Conservation (phyloP, 2,113 vertebrate genomes). For the Alouatta palliata region DNA sequence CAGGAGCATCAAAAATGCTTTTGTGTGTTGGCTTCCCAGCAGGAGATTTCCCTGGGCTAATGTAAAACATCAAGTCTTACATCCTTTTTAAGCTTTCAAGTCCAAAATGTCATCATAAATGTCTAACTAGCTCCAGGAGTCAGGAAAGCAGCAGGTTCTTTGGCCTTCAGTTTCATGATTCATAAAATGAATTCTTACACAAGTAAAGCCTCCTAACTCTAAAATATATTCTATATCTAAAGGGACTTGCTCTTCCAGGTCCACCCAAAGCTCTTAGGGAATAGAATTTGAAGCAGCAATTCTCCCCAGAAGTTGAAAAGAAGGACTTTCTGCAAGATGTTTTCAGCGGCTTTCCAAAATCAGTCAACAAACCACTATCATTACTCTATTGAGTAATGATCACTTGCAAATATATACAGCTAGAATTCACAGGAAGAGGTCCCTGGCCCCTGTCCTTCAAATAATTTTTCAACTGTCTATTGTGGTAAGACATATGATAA, state of each 20-base stretch:
- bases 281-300: neutral
- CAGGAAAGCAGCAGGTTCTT: neutral
- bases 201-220: neutral
- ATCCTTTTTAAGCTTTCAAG: slow-evolving; percentile 24
- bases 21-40: neutral
- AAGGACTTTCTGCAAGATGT: neutral
- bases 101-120: slow-evolving; percentile 40
- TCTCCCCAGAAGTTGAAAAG: neutral
- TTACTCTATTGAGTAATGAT: neutral
- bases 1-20: neutral
- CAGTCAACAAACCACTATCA: neutral
- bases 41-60: slow-evolving; percentile 17
- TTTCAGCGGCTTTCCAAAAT: neutral
- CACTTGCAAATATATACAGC: neutral
- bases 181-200: neutral
- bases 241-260: neutral
- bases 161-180: slow-evolving; percentile 32
- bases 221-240: neutral
- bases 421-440: slow-evolving; percentile 17
- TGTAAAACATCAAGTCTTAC: slow-evolving; percentile 26
- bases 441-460: neutral
- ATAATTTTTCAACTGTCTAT: neutral
- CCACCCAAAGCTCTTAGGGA: neutral
- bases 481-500: neutral
- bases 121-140: slow-evolving; percentile 32